These are phyloP conservation scores for Caradrina kadenii DNA, from an alignment of 2,888 invertebrate species.

Conservation along the genomic window DNA sequence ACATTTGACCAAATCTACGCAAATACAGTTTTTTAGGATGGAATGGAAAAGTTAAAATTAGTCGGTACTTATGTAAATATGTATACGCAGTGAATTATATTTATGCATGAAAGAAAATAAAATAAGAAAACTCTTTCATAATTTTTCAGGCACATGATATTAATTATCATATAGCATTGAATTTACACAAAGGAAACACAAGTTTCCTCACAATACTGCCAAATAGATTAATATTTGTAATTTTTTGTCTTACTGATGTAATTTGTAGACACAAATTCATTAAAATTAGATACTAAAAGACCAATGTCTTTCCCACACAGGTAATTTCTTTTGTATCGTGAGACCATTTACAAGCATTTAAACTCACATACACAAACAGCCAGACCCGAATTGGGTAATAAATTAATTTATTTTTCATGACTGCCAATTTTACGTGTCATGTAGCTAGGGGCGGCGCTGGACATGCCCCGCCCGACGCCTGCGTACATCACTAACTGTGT, in stretches of 20 bases:
- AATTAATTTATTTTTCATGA: not conserved
- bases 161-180: not conserved
- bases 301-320: too few relatives aligned
- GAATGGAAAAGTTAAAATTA: constrained; percentile 51
- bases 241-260: constrained; percentile 1
- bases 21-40: constrained; percentile 36
- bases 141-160: not conserved
- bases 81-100: constrained; percentile 8
- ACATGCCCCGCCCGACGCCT: constrained; percentile 61
- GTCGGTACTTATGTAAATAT: constrained; percentile 1
- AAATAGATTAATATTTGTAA: not conserved
- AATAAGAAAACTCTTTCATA: not conserved
- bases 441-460: constrained; percentile 51
- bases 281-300: not conserved
- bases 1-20: constrained; percentile 49
- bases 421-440: constrained; percentile 2
- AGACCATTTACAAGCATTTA: too few relatives aligned
- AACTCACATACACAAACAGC: too few relatives aligned
- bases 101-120: not conserved
- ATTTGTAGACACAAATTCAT: constrained; percentile 23
- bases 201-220: not conserved
- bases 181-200: not conserved
- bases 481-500: constrained; percentile 34
- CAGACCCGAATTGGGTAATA: not conserved
- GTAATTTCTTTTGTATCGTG: too few relatives aligned